Base-by-base conservation (phyloP, 2,888 invertebrate genomes). In the Agrochola circellaris region DNA sequence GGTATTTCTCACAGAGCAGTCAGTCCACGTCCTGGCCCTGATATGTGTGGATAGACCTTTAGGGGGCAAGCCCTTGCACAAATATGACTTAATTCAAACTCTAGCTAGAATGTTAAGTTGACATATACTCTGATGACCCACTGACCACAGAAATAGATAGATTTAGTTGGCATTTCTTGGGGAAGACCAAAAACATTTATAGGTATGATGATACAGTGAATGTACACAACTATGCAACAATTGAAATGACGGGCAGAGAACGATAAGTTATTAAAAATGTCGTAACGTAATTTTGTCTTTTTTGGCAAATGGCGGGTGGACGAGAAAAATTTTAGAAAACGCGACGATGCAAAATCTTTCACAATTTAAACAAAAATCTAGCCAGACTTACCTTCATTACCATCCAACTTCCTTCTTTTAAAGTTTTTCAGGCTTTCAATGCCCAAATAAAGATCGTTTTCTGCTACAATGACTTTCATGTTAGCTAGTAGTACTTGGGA, bases 391-490 rank as follows among this genome's bases (percentile, higher is more conserved):
- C 82, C 79, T 73, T 34, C 64, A 13, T 34, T 23, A 26, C 5
- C 5, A 51, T 60, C 51, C 23, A 79, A 34, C 51, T 71, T 82
- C 0, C 26, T 13, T 48, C 2, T 77, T 45, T 79, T 79, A 4
- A 4, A 45, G 4, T 34, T 73, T 17, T n/a, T 77, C 7, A 84
- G 13, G 17, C 23, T 76, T 51, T 79, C 70, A 2, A 85, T 13
- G 6, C 82, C 82, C 0, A 34, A 17, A 4, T 1, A 5, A 0
- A 84, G 45, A 7, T 84, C 81, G 23, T 62, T 70, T n/a, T 84
- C 83, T 0, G 78, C 81, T 15, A 87, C 62, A 26, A 74, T 9
- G 23, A 82, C 5, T 38, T 87, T 64, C 79, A 87, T 84, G 7
- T 87, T 67, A 0, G 79, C 58, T 11, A 86, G 7, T 1, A 87